Percentiles rank a stretch among this genome's conserved stretches.
These are phyloP conservation scores for Sebastes minor DNA, from an alignment of 2,797 vertebrate species.

Conservation along the genomic window DNA sequence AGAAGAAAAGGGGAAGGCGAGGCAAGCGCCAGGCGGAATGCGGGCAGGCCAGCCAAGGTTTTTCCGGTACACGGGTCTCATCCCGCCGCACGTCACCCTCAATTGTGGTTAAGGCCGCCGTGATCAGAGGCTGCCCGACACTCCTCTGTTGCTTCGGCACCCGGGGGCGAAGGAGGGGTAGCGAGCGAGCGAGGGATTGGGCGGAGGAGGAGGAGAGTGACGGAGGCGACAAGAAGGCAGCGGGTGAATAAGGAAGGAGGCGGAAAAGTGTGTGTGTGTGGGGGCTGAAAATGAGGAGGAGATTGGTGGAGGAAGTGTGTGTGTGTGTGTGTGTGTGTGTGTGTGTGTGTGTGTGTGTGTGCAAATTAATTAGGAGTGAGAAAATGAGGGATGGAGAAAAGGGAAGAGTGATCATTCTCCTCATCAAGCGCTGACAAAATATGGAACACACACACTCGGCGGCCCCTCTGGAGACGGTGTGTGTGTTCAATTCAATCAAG, in stretches of 20 bases:
- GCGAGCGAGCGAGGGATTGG: neutral
- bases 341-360: neutral
- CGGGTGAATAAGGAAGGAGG: conserved; percentile 33
- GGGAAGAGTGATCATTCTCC: conserved; percentile 55
- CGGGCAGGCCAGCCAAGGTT: conserved; percentile 61
- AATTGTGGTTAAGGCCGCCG: conserved; percentile 60
- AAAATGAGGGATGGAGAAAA: conserved; percentile 52
- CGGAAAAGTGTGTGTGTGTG: conserved; percentile 6
- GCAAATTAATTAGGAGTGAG: conserved; percentile 62
- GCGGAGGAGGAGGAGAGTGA: conserved; percentile 42
- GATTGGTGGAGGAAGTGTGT: neutral
- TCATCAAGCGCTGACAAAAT: conserved; percentile 56
- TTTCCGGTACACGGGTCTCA: conserved; percentile 73
- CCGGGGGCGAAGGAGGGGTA: conserved; percentile 44
- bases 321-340: conserved; percentile 18
- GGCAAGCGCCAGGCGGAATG: conserved; percentile 21
- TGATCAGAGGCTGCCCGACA: conserved; percentile 66
- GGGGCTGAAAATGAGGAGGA: conserved; percentile 4
- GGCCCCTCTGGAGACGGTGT: neutral
- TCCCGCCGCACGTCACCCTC: conserved; percentile 72
- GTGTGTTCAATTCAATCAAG: conserved; percentile 39
- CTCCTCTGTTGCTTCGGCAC: conserved; percentile 57
- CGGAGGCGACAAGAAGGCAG: conserved; percentile 49
- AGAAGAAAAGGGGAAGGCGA: conserved; percentile 24
- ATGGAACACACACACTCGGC: neutral